Percentiles rank a stretch among this genome's conserved stretches.
phyloP scores from a whole-genome alignment of 2,888 invertebrate genomes.

The Dicyrtomina minuta region DNA sequence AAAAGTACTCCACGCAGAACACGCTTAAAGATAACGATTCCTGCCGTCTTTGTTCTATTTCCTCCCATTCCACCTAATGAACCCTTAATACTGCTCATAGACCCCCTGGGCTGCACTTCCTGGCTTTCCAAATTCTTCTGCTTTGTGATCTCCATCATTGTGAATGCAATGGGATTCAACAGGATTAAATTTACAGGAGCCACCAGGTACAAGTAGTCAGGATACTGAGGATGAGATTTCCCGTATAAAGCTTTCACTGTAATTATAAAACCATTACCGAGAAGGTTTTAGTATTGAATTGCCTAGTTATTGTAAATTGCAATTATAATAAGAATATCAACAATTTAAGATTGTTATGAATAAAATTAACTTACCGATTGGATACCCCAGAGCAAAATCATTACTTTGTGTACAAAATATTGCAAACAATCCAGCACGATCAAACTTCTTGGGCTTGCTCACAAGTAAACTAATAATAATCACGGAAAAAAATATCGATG shows the following conservation, averaged over 20 bases:
- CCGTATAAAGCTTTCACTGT: conserved; percentile 82
- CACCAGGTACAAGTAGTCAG: conserved; percentile 85
- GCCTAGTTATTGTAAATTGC: neutral
- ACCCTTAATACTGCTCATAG: conserved; percentile 42
- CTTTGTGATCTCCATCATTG: conserved; percentile 80
- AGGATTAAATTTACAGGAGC: conserved; percentile 91
- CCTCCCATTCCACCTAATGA: no score
- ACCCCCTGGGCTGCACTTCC: conserved; percentile 41
- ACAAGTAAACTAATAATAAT: conserved; percentile 74
- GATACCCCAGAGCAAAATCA: conserved; percentile 95
- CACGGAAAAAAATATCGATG: conserved; percentile 78
- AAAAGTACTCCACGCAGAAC: conserved; percentile 70
- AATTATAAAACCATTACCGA: conserved; percentile 52
- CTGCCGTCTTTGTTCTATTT: neutral
- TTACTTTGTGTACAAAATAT: conserved; percentile 96
- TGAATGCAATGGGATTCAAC: conserved; percentile 86
- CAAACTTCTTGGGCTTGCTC: conserved; percentile 72
- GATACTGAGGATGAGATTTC: conserved; percentile 83
- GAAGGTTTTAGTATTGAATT: neutral
- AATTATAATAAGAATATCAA: neutral
- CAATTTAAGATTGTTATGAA: neutral
- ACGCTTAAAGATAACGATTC: conserved; percentile 54
- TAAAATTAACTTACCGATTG: conserved; percentile 70
- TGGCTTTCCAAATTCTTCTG: conserved; percentile 56
- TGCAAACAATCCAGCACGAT: conserved; percentile 77